Conservation (phyloP, 2,797 vertebrate species). For the Neomorphus geoffroyi region DNA sequence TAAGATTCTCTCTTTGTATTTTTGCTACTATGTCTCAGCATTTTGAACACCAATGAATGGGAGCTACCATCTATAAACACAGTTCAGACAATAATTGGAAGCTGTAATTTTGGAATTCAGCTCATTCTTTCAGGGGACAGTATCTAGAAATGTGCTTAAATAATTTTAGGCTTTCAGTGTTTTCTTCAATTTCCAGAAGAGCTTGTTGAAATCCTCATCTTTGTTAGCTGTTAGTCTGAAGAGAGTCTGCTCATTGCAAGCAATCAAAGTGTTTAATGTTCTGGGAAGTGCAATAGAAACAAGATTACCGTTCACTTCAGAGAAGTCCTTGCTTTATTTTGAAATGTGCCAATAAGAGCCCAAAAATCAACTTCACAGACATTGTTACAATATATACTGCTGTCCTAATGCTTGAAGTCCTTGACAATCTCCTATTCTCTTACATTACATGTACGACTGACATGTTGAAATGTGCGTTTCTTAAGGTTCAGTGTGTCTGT, state of each 20-base stretch:
- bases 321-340: slow-evolving; percentile 7
- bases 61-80: neutral
- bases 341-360: neutral
- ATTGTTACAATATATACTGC: neutral
- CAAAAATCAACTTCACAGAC: neutral
- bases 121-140: neutral
- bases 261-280: slow-evolving; percentile 47
- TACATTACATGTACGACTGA: neutral
- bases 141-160: neutral
- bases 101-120: neutral
- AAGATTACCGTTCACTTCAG: slow-evolving; percentile 38
- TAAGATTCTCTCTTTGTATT: neutral
- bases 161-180: neutral
- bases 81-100: neutral
- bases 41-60: neutral
- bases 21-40: neutral
- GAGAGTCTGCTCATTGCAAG: slow-evolving; percentile 19
- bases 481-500: neutral
- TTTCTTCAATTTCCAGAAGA: slow-evolving; percentile 36
- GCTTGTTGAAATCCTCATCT: neutral
- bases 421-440: neutral
- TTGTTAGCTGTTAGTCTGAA: slow-evolving; percentile 50
- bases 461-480: neutral
- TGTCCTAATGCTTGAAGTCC: neutral
- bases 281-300: slow-evolving; percentile 27